phyloP scores from a whole-genome alignment of 1,140 invertebrate genomes.

The Atta colombica region DNA sequence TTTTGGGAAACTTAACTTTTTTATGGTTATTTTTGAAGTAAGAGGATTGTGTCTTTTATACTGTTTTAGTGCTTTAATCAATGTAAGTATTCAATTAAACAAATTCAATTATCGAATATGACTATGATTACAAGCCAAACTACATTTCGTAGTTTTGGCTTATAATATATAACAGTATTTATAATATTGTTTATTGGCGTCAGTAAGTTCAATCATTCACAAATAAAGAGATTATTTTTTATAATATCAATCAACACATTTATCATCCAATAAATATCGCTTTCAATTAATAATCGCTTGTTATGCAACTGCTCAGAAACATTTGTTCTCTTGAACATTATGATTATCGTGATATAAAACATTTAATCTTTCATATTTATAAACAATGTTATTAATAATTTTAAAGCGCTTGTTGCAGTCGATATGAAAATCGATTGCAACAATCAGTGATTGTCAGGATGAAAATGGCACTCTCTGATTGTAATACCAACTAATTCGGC shows the following conservation, averaged over 20 bases:
- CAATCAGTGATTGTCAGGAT: not conserved
- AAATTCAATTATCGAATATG: not conserved
- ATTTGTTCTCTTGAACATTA: not conserved
- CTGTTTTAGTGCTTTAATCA: not conserved
- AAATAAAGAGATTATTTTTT: constrained; percentile 7
- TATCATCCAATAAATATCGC: not conserved
- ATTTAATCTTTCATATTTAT: not conserved
- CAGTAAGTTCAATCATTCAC: not conserved
- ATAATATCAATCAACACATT: constrained; percentile 20
- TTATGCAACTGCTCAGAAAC: constrained; percentile 13
- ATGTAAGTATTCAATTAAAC: not conserved
- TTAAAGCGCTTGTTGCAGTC: not conserved
- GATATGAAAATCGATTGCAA: not conserved
- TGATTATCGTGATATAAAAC: not conserved
- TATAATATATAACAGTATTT: not conserved
- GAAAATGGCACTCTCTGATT: not conserved
- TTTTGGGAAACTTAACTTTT: too few relatives aligned
- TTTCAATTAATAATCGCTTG: constrained; percentile 6
- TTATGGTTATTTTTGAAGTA: too few relatives aligned
- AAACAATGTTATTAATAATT: not conserved
- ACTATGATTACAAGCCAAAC: not conserved
- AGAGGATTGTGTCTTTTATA: not conserved
- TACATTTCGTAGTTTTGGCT: not conserved
- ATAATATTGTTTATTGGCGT: not conserved
- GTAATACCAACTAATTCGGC: not conserved